Base-by-base conservation (phyloP, 2,888 invertebrate species). In the Standfussiana lucernea region DNA sequence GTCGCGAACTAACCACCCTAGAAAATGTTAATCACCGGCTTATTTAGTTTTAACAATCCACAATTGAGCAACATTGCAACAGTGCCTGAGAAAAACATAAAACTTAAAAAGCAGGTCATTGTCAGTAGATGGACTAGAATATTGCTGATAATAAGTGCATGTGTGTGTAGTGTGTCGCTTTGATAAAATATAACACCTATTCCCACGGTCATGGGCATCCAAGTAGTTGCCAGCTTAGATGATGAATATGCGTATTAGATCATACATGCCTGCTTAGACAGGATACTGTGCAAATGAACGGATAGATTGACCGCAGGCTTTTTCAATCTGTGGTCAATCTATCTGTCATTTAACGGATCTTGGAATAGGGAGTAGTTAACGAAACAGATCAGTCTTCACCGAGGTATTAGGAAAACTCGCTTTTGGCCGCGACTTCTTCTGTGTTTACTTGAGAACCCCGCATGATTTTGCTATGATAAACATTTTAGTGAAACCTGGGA, bases 41-140 rank as follows among this genome's bases (percentile, higher is more conserved):
- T 47, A 53, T 68, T 73, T 80, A 18, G 61, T 80, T 35, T 42
- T 72, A 73, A 85, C 80, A 83, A 84, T 84, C 82, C 77, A 71
- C 64, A 80, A 83, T 80, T 86, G 75, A 79, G 83, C 83, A 77
- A 84, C 88, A 88, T 90, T 90, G 90, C 88, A 89, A 87, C 77
- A 87, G 82, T 79, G 75, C 76, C 81, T 86, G 84, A 89, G 89
- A 91, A 91, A 92, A 92, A 91, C 89, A 82, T 89, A 81, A 74
- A 87, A 75, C 79, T 93, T 93, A 91, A 93, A 95, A 95, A 95
- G 94, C 91, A 79, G 95, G 95, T 95, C 95, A 95, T 87, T 93
- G 94, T 91, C 92, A 90, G 70, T 40, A 65, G 76, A 81, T 72
- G 79, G 64, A 75, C 69, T 86, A 79, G 84, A 83, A 75, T 66